phyloP scores from a whole-genome alignment of 35 echinoderm and acorn worm species.

The Eucidaris tribuloides region DNA sequence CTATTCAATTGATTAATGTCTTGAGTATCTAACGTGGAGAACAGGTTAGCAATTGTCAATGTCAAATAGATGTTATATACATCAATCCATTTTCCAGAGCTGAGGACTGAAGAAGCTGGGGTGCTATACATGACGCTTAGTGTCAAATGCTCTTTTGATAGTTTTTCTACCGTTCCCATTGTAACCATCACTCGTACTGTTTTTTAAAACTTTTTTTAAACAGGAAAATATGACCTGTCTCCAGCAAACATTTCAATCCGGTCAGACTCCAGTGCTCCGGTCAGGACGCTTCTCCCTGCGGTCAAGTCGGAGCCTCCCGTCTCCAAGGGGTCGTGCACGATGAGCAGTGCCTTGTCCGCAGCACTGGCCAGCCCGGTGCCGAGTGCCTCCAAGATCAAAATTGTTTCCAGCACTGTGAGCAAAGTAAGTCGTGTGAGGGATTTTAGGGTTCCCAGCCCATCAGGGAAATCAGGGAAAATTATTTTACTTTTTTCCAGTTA shows the following conservation, averaged over 20 bases:
- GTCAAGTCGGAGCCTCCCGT: neutral
- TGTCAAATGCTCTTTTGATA: neutral
- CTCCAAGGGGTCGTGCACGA: neutral
- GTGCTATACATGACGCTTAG: neutral
- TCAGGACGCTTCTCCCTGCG: neutral
- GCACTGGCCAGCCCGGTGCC: neutral
- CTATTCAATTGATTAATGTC: too few species aligned
- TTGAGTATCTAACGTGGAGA: too few species aligned
- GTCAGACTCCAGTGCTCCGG: neutral
- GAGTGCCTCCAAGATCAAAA: too few species aligned
- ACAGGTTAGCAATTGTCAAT: neutral
- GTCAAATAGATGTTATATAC: neutral
- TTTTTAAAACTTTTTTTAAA: neutral
- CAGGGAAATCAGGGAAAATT: too few species aligned
- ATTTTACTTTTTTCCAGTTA: too few species aligned
- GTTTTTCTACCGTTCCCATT: neutral
- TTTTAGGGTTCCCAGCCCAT: too few species aligned
- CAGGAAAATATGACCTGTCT: constrained; percentile 14
- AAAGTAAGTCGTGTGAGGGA: too few species aligned
- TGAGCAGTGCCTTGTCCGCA: neutral
- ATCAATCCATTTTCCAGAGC: neutral
- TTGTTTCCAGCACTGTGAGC: too few species aligned
- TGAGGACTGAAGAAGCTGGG: neutral
- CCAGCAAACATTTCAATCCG: constrained; percentile 22
- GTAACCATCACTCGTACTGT: neutral